Evolutionary conservation across 2,797 vertebrate genomes (phyloP).

Genomic region (Gymnodraco acuticeps): DNA sequence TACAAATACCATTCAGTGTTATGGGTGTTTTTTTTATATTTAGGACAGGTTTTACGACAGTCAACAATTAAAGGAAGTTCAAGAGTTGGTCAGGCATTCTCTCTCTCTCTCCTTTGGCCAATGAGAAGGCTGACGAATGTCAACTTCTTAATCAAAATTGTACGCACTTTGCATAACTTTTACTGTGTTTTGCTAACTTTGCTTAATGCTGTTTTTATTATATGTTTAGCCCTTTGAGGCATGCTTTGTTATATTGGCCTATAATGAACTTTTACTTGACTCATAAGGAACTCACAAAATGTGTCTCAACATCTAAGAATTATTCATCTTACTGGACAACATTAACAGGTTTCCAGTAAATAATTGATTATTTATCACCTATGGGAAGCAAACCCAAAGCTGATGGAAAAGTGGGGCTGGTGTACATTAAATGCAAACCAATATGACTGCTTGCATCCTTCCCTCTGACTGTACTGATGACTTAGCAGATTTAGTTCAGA

Average conservation of each 20-base stretch:
- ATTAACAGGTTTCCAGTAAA: neutral
- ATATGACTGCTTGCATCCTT: conserved; percentile 44
- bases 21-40: conserved; percentile 44
- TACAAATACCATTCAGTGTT: conserved; percentile 17
- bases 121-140: conserved; percentile 31
- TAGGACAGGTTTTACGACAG: conserved; percentile 50
- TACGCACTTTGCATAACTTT: too few relatives aligned
- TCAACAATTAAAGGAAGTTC: conserved; percentile 92
- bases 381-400: neutral
- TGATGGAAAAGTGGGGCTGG: conserved; percentile 1
- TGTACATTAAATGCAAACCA: conserved; percentile 46
- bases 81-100: conserved; percentile 57
- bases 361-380: neutral
- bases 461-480: conserved; percentile 42
- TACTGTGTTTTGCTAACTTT: too few relatives aligned
- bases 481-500: conserved; percentile 48
- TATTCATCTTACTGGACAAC: neutral
- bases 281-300: neutral
- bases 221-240: too few relatives aligned
- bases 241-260: too few relatives aligned
- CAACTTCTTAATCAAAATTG: neutral
- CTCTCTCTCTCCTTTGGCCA: conserved; percentile 4
- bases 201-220: too few relatives aligned
- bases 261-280: too few relatives aligned
- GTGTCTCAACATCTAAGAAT: neutral